A percentile compares a stretch with the other conserved stretches of the same genome.
Conservation (phyloP, 2,888 invertebrate species). For the Sarcophaga subvicina region DNA sequence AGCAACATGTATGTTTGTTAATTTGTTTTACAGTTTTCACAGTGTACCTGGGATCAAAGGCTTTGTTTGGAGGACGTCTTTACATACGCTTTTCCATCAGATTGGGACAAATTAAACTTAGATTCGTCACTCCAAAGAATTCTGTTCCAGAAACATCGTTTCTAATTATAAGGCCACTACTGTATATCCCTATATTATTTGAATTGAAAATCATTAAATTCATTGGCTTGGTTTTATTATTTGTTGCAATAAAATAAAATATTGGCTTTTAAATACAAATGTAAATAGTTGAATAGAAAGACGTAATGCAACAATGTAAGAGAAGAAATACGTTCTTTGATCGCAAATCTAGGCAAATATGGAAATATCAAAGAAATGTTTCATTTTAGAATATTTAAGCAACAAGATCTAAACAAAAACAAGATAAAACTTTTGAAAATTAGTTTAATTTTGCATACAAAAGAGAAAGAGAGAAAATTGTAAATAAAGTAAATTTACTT, state of each 20-base stretch:
- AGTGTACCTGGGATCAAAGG: too few species aligned
- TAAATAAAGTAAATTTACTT: constrained; percentile 45
- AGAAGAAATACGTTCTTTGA: not conserved
- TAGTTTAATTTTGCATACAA: not conserved
- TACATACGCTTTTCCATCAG: too few species aligned
- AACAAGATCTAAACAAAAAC: constrained; percentile 4
- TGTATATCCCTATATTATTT: too few species aligned
- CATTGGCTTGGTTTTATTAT: not conserved
- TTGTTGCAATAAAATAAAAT: too few species aligned
- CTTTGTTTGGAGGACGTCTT: too few species aligned
- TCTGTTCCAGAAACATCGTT: too few species aligned
- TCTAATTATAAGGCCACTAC: too few species aligned
- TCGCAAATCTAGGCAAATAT: not conserved
- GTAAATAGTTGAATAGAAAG: not conserved
- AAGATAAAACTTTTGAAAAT: constrained; percentile 7
- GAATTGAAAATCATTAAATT: too few species aligned
- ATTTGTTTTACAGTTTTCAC: too few species aligned
- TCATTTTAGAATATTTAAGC: constrained; percentile 34
- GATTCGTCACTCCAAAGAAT: too few species aligned
- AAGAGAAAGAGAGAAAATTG: constrained; percentile 12
- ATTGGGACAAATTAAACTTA: too few species aligned
- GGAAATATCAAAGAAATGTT: constrained; percentile 37
- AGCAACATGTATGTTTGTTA: too few species aligned
- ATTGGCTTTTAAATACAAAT: not conserved
- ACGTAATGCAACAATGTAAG: not conserved